Evolutionary conservation across 1,140 invertebrate species (phyloP), one percentile per base, ranked within the genome.

Genomic region (Propsilocerus akamusi): DNA sequence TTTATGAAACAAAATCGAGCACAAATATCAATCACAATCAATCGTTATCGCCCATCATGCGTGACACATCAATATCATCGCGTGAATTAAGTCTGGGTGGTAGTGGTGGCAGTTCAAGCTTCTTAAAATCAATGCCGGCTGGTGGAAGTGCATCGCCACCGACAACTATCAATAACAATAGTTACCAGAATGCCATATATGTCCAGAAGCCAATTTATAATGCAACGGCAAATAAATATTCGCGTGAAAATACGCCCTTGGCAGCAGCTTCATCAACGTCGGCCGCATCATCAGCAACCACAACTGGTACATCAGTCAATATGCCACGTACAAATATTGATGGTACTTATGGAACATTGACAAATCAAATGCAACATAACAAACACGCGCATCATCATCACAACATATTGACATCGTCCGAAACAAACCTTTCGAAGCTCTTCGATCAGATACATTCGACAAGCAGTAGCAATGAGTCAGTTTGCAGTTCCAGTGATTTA

Each of bases 391-490:
- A 41, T 41, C 17, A 41, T 20, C 34, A 41, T 41, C 34, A 41
- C 14, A 41, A 17, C 14, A 41, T 41, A 20, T 41, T 41, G 34
- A 41, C 34, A 41, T 41, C 46, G 25, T 25, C 46, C n/a, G 46
- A 47, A 22, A 47, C 23, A 12, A 25, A 47, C 14, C 5, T 47
- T 5, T 25, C 46, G 25, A 26, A 25, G 25, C 10, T 47, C 55
- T 58, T 4, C 50, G 58, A 47, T 54, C 60, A 51, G 52, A 58
- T 51, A 56, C 64, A 49, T 64, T 59, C 67, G 6, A 78, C 77
- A 0, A 81, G 78, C 56, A 81, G 80, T 67, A 81, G 79, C 17
- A 82, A 77, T 60, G 81, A 83, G 64, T 83, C 80, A 14, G 75
- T 83, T 5, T 78, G 78, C 4, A 68, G 70, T 30, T 75, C 74